Percentiles rank a stretch among this genome's conserved stretches.
Evolutionary conservation across 2,888 invertebrate genomes (phyloP).

Genomic region (Notodonta ziczac): DNA sequence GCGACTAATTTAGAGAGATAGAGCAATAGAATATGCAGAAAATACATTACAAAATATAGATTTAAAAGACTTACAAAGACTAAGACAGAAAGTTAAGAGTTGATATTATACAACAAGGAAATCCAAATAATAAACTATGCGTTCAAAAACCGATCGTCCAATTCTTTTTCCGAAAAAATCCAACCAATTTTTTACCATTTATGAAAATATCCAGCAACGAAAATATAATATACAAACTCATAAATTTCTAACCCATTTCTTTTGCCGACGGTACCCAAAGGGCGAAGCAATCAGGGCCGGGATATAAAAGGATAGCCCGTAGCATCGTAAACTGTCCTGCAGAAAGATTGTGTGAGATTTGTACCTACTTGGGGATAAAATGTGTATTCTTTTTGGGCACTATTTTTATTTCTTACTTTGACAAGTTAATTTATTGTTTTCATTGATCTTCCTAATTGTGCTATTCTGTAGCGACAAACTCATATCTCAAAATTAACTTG

Average conservation of each 20-base stretch:
- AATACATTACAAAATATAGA: too few species aligned
- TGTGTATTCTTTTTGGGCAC: slow-evolving; percentile 36
- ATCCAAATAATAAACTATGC: not conserved
- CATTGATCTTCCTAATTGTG: not conserved
- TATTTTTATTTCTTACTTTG: not conserved
- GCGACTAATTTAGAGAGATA: too few species aligned
- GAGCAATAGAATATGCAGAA: too few species aligned
- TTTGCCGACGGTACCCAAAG: slow-evolving; percentile 49
- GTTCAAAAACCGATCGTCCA: not conserved
- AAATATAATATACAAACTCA: slow-evolving; percentile 41
- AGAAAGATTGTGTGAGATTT: slow-evolving; percentile 73
- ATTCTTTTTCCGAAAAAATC: slow-evolving; percentile 20
- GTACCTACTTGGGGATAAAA: slow-evolving; percentile 51
- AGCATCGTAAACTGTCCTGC: slow-evolving; percentile 75
- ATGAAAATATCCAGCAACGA: slow-evolving; percentile 46
- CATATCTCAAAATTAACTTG: too few species aligned
- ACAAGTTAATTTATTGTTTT: not conserved
- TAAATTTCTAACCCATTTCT: slow-evolving; percentile 63
- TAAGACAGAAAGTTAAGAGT: too few species aligned
- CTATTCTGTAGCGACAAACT: too few species aligned
- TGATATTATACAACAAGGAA: not conserved
- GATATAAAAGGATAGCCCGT: slow-evolving; percentile 75
- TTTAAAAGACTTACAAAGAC: too few species aligned
- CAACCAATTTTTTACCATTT: slow-evolving; percentile 51
- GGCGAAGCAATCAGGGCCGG: slow-evolving; percentile 75